Conservation (phyloP, 1,140 invertebrate species). For the Orussus abietinus region DNA sequence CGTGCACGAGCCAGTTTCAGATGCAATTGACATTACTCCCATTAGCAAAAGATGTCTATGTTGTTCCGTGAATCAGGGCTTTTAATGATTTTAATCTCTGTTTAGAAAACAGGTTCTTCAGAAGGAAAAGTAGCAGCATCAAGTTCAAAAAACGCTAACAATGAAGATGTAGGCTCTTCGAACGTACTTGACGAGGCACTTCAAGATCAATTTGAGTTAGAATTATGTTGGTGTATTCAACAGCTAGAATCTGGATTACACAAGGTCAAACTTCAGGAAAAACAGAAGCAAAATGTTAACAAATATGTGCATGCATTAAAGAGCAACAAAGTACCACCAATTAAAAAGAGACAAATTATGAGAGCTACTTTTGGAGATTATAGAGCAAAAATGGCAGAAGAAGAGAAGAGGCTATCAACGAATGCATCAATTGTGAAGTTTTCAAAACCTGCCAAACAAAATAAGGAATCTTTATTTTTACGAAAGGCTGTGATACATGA, state of each 20-base stretch:
- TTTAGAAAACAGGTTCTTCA: too few relatives aligned
- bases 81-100: too few relatives aligned
- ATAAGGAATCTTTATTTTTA: conserved; percentile 57
- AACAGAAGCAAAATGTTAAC: conserved; percentile 59
- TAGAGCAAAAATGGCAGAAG: conserved; percentile 67
- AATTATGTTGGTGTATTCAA: conserved; percentile 74
- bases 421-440: conserved; percentile 48
- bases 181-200: not conserved
- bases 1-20: too few relatives aligned
- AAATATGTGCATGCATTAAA: conserved; percentile 65
- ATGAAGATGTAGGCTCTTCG: too few relatives aligned
- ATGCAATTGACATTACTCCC: too few relatives aligned
- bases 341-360: conserved; percentile 72
- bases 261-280: conserved; percentile 60
- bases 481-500: conserved; percentile 45
- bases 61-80: too few relatives aligned
- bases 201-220: conserved; percentile 65
- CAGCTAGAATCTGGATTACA: conserved; percentile 60
- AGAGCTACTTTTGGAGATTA: conserved; percentile 70
- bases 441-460: conserved; percentile 29
- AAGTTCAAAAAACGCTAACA: too few relatives aligned
- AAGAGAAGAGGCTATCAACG: conserved; percentile 63
- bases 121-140: too few relatives aligned
- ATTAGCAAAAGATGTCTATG: too few relatives aligned
- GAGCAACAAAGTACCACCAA: conserved; percentile 61